These are phyloP conservation scores for Dorcus parallelipipedus DNA, from an alignment of 2,888 invertebrate species.

Conservation along the genomic window DNA sequence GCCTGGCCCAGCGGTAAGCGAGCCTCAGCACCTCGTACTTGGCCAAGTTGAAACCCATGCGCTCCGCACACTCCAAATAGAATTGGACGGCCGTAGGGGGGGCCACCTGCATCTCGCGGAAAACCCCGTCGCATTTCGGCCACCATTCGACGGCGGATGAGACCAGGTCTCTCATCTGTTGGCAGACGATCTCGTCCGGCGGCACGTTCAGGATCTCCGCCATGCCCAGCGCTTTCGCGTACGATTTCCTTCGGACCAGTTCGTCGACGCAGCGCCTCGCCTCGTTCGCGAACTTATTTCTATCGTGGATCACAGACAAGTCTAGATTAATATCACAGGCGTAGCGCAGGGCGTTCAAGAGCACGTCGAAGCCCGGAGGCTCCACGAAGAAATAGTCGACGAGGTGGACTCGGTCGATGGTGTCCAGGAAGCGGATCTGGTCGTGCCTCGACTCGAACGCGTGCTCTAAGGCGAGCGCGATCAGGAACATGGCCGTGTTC, in stretches of 20 bases:
- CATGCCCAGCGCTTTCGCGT: slow-evolving; percentile 58
- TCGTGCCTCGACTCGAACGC: slow-evolving; percentile 62
- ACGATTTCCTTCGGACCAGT: slow-evolving; percentile 53
- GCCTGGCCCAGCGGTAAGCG: slow-evolving; percentile 41
- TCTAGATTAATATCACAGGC: slow-evolving; percentile 54
- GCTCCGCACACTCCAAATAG: slow-evolving; percentile 56
- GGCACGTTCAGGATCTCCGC: slow-evolving; percentile 53
- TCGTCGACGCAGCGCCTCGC: slow-evolving; percentile 55
- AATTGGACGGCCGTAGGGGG: slow-evolving; percentile 64
- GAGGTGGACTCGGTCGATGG: slow-evolving; percentile 57
- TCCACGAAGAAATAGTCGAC: slow-evolving; percentile 52
- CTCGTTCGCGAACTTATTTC: slow-evolving; percentile 47
- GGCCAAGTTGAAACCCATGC: slow-evolving; percentile 46
- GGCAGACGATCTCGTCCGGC: slow-evolving; percentile 54
- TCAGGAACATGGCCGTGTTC: slow-evolving; percentile 55
- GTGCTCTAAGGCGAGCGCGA: slow-evolving; percentile 59
- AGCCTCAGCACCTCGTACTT: slow-evolving; percentile 52
- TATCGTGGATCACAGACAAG: slow-evolving; percentile 44
- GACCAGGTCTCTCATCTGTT: slow-evolving; percentile 56
- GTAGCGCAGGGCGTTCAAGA: slow-evolving; percentile 7
- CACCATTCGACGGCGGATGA: slow-evolving; percentile 54
- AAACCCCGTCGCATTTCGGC: slow-evolving; percentile 60
- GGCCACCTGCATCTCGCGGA: slow-evolving; percentile 58
- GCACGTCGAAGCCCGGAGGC: slow-evolving; percentile 47
- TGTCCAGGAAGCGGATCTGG: slow-evolving; percentile 61